Base-by-base conservation (phyloP, 1,140 invertebrate species). In the Caerostris extrusa region DNA sequence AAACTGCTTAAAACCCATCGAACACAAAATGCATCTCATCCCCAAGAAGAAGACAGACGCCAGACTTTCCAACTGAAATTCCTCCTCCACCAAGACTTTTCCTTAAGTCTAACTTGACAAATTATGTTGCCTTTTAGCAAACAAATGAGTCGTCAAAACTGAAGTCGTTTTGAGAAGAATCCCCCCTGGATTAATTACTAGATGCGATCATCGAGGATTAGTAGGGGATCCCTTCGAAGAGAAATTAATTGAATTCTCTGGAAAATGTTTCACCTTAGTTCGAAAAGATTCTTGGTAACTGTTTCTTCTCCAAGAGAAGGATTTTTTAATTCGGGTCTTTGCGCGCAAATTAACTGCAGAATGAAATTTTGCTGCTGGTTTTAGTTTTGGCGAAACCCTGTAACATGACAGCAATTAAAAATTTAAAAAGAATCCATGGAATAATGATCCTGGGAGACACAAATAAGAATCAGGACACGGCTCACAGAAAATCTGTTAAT, bases 191-290 rank as follows among this genome's bases (percentile, higher is more conserved):
- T 91, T 91, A 91, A 91, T 91, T 83, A 91, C 58, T 34, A 56
- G 56, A 19, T 50, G 19, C 55, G 57, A 83, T 91, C 90, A 91
- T 91, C 57, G 50, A 58, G 71, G 71, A 91, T 91, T 91, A 91
- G 90, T 34, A 19, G 34, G 14, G 53, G 17, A 90, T 90, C 89
- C 17, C 17, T 71, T 5, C 57, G 90, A 67, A 19, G 81, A 57
- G 19, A 82, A 91, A 91, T 91, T 91, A 91, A 91, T 91, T 91
- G 90, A 85, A 83, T 91, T 82, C 71, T 77, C 5, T 34, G 71
- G 71, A 50, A 77, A 50, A 12, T n/a, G 50, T 34, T 50, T 12
- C 10, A 4, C 50, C 3, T 77, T 77, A 77, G 8, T 85, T 85
- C 58, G 82, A n/a, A 12, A 67, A 77, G 34, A 77, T 50, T 77